These are phyloP conservation scores for Daubentonia madagascariensis DNA, from an alignment of 2,113 vertebrate genomes.

Conservation along the genomic window DNA sequence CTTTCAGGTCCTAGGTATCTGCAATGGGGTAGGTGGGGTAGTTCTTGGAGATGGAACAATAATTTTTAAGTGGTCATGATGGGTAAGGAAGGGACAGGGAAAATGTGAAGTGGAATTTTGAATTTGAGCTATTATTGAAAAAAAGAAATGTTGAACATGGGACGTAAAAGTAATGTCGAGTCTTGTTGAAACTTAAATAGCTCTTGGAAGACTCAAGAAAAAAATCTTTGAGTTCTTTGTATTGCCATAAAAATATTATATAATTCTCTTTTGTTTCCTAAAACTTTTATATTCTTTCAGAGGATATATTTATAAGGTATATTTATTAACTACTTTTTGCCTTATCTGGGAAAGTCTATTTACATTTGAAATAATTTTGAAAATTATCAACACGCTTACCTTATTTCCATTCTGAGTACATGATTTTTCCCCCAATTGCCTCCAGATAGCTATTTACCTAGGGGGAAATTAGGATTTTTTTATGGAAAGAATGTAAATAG, in stretches of 20 bases:
- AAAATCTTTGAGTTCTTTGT: neutral
- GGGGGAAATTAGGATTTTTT: slow-evolving; percentile 25
- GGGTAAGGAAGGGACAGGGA: neutral
- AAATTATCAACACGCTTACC: neutral
- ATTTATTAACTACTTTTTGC: neutral
- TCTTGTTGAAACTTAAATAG: slow-evolving; percentile 24
- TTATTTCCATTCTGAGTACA: neutral
- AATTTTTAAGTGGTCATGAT: neutral
- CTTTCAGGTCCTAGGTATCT: neutral
- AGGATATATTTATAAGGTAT: neutral
- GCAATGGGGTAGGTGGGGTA: neutral
- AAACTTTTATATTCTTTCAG: neutral
- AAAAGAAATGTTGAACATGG: neutral
- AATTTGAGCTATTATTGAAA: neutral
- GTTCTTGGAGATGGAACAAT: neutral
- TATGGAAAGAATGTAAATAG: neutral
- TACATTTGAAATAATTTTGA: slow-evolving; percentile 13
- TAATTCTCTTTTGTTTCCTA: slow-evolving; percentile 4
- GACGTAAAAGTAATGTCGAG: neutral
- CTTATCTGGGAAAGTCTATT: slow-evolving; percentile 29
- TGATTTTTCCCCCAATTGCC: neutral
- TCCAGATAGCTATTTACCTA: neutral
- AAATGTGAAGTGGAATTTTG: slow-evolving; percentile 8
- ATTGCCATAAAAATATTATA: neutral
- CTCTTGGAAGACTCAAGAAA: neutral